phyloP scores from a whole-genome alignment of 2,797 vertebrate genomes.

The Clarias platycephalus region DNA sequence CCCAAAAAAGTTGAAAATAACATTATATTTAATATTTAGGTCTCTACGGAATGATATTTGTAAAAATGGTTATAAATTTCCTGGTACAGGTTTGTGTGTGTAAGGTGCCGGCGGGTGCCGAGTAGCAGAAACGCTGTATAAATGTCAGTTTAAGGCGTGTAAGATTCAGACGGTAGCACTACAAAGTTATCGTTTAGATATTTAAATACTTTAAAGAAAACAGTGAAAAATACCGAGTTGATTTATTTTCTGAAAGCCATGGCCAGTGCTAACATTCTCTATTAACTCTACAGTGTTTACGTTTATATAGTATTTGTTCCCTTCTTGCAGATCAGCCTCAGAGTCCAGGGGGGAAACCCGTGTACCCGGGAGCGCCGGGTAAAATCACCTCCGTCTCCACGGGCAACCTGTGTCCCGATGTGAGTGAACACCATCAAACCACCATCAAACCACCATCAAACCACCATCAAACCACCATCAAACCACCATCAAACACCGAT shows the following conservation, averaged over 20 bases:
- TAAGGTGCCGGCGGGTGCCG: too few species aligned
- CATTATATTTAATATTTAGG: not conserved
- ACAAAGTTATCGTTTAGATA: not conserved
- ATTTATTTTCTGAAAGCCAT: not conserved
- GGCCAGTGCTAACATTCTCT: too few species aligned
- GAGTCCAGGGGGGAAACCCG: conserved; percentile 87
- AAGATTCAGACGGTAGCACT: too few species aligned
- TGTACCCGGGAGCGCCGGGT: conserved; percentile 83
- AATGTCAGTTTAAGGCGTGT: too few species aligned
- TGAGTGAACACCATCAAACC: conserved; percentile 66
- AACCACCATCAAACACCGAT: not conserved
- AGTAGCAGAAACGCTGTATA: too few species aligned
- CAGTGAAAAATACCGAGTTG: not conserved
- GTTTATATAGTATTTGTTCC: not conserved
- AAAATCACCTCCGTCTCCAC: conserved; percentile 98
- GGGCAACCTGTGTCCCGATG: conserved; percentile 95
- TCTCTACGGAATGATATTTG: not conserved
- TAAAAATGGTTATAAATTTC: not conserved
- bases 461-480: too few species aligned
- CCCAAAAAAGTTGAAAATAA: not conserved
- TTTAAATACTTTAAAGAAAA: not conserved
- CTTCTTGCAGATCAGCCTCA: conserved; percentile 86
- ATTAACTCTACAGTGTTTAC: not conserved
- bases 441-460: too few species aligned
- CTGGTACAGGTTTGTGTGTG: not conserved